These are phyloP conservation scores for Phymatocera aterrima DNA, from an alignment of 2,888 invertebrate species.

Conservation along the genomic window DNA sequence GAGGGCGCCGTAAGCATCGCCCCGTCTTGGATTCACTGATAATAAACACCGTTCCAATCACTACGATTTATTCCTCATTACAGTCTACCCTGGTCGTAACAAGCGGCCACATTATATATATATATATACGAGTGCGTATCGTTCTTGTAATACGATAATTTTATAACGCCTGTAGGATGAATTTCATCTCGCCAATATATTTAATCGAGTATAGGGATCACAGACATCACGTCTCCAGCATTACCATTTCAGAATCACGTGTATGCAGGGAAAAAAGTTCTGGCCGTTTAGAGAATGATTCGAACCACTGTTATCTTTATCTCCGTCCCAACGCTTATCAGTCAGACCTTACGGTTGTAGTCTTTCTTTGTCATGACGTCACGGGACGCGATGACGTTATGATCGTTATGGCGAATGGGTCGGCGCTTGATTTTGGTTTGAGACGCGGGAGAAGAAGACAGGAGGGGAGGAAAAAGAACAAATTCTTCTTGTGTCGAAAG, in stretches of 20 bases:
- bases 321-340: constrained; percentile 22
- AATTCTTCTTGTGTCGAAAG: background rate
- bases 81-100: background rate
- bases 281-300: background rate
- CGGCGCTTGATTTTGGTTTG: background rate
- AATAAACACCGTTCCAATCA: constrained; percentile 58
- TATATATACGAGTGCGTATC: too few relatives aligned
- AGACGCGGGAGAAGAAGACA: background rate
- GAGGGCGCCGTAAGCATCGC: constrained; percentile 38
- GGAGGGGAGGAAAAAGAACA: background rate
- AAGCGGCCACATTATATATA: background rate
- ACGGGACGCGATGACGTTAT: background rate
- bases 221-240: background rate
- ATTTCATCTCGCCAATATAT: too few relatives aligned
- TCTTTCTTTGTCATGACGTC: constrained; percentile 9
- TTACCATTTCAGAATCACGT: background rate
- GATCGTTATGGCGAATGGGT: background rate
- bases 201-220: background rate
- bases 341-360: constrained; percentile 12
- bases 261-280: background rate
- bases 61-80: constrained; percentile 29
- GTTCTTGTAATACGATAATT: background rate
- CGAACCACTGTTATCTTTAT: background rate
- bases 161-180: too few relatives aligned
- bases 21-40: constrained; percentile 56